Conservation (phyloP, 2,797 vertebrate genomes). For the Synanceia verrucosa region DNA sequence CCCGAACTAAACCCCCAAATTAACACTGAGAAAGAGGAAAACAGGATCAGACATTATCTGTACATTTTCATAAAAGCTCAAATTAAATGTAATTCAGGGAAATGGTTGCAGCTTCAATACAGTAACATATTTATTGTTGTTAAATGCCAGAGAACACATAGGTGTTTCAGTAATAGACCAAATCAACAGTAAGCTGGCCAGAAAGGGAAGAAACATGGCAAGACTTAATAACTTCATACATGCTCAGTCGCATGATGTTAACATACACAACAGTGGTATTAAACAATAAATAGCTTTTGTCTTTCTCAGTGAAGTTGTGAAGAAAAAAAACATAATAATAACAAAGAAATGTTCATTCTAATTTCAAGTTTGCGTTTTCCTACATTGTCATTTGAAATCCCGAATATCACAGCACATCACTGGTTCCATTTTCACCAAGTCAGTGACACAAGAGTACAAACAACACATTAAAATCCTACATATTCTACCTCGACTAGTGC, state of each 20-base stretch:
- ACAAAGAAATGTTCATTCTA: conserved; percentile 38
- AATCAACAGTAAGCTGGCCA: conserved; percentile 9
- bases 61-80: neutral
- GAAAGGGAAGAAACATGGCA: neutral
- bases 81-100: neutral
- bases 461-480: conserved; percentile 58
- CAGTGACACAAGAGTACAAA: conserved; percentile 62
- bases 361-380: conserved; percentile 70
- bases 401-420: conserved; percentile 70
- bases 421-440: conserved; percentile 59
- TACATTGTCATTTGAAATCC: conserved; percentile 47
- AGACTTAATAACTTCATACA: conserved; percentile 27
- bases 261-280: conserved; percentile 62
- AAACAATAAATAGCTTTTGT: conserved; percentile 71
- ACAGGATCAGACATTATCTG: neutral
- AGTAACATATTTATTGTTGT: conserved; percentile 3
- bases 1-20: neutral
- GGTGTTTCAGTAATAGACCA: conserved; percentile 20
- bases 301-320: conserved; percentile 29
- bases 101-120: neutral
- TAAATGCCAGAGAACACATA: neutral
- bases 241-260: conserved; percentile 29
- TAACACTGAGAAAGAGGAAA: neutral
- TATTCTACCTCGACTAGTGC: conserved; percentile 42
- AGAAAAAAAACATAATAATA: conserved; percentile 23